Evolutionary conservation across 2,888 invertebrate genomes (phyloP), one percentile per base, ranked within the genome.

Genomic region (Vanessa cardui): DNA sequence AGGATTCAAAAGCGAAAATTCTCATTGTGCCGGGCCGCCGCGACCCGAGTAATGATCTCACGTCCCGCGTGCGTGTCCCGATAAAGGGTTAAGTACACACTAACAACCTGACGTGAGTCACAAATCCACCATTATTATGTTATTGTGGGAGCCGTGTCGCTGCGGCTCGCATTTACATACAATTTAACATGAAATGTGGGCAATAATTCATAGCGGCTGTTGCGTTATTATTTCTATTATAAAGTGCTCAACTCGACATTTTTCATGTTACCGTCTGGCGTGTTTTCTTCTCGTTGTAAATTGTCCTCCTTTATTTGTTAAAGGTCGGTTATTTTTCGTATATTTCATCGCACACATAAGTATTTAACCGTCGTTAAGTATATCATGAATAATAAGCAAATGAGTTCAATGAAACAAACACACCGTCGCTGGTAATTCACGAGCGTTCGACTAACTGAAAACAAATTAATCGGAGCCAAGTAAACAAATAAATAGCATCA

Each of bases 81-180:
- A 92, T 92, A 90, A 92, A 92, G 92, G 92, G 92, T 92, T 92
- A 92, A 92, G 89, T 90, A 91, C 89, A 89, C 85, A 90, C 90
- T 91, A 91, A 92, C 91, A 89, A 89, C 89, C 87, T 89, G 88
- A 90, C 92, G 91, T 92, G 92, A 92, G 85, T 91, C 88, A 92
- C 92, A 91, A 92, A 91, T 91, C 90, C 87, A 85, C 90, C 88
- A 91, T 92, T 92, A 92, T 92, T 90, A 90, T 92, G 92, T 92
- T 92, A 91, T 92, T 92, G 92, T 90, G 89, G 90, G 88, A 90
- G 89, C 90, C 88, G 81, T 87, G 90, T 88, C 89, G 87, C 79
- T 82, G 85, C 82, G 87, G 85, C 84, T 84, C 85, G 78, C 88
- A 92, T 92, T 92, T 91, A 92, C 92, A 92, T 92, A 92, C 90